Evolutionary conservation across 2,797 vertebrate species (phyloP).

Genomic region (Myotis pilosus): DNA sequence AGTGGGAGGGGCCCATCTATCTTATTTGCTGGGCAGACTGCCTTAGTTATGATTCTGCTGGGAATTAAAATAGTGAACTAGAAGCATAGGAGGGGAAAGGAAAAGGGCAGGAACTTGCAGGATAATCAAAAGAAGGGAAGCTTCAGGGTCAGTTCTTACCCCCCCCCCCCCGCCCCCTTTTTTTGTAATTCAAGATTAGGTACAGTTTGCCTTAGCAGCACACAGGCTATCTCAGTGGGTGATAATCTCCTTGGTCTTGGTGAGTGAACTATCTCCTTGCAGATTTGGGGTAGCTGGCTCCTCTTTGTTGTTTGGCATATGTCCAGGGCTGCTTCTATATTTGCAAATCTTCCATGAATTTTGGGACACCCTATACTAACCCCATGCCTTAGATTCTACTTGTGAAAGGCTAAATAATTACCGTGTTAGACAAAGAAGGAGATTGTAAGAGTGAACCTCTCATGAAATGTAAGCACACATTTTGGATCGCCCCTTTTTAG

Average conservation of each 20-base stretch:
- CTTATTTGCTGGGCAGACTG: slow-evolving; percentile 3
- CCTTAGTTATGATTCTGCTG: background rate
- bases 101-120: background rate
- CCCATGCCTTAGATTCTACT: background rate
- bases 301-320: background rate
- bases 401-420: slow-evolving; percentile 11
- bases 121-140: background rate
- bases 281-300: background rate
- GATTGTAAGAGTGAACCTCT: background rate
- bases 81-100: background rate
- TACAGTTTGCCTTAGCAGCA: background rate
- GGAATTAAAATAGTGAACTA: background rate
- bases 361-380: too few species aligned
- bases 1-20: background rate
- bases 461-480: background rate
- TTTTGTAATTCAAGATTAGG: background rate
- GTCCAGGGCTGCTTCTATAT: background rate
- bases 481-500: background rate
- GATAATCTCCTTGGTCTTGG: background rate
- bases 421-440: background rate
- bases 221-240: background rate
- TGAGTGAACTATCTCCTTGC: background rate
- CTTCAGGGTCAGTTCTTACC: background rate
- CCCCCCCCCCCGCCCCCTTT: fast-evolving
- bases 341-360: too few species aligned